Conservation (phyloP, 2,113 vertebrate species). For the Phylloscopus whistleri region DNA sequence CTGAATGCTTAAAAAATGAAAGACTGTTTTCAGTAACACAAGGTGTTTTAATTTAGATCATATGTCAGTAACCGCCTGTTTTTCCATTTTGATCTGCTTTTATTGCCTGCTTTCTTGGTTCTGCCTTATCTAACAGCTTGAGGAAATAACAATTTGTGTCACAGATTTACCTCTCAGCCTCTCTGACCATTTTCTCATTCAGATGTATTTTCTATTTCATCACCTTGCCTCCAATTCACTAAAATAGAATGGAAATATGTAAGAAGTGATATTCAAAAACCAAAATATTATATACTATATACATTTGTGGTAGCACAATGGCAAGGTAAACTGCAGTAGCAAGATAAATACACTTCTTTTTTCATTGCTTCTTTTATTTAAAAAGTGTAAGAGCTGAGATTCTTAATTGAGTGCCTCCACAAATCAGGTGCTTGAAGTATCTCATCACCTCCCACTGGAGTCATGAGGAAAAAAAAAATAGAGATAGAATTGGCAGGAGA, state of each 20-base stretch:
- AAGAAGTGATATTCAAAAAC: conserved; percentile 2
- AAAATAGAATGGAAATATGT: neutral
- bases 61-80: neutral
- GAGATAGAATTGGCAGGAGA: neutral
- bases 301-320: neutral
- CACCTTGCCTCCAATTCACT: neutral
- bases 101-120: neutral
- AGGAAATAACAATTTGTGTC: neutral
- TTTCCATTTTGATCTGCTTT: neutral
- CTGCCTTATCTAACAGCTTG: neutral
- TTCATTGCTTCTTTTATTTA: neutral
- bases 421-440: neutral
- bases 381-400: neutral
- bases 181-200: neutral
- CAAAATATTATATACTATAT: neutral
- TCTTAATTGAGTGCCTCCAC: neutral
- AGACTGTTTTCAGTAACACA: neutral
- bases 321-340: neutral
- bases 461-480: neutral
- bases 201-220: neutral
- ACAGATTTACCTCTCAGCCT: neutral
- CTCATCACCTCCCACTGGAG: neutral
- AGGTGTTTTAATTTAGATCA: neutral
- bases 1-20: neutral
- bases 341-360: neutral